Base-by-base conservation (phyloP, 2,888 invertebrate species). In the Ophonus ardosiacus region DNA sequence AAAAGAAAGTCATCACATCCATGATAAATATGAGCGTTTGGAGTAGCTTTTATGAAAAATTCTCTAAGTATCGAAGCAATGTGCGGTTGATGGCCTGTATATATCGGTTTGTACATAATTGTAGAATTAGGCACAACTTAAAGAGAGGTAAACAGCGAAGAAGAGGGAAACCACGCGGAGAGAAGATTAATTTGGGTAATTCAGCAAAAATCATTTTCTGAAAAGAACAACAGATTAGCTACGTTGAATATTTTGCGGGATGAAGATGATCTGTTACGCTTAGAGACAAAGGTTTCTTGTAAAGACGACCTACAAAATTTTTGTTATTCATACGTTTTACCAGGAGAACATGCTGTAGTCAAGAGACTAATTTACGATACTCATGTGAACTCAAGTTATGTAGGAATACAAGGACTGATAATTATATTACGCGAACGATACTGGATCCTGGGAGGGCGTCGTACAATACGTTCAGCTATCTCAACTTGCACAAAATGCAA, bases 301-400 rank as follows among this genome's bases (percentile, higher is more conserved):
- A 71, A 18, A 63, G 63, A 18, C 87, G 88, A 61, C 7, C 61
- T 15, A 81, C 84, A 57, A n/a, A 84, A 31, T 89, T 89, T 86
- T 84, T 86, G 43, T 86, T 81, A 68, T 86, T 88, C 89, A 10
- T 87, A 88, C 17, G 56, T 89, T 7, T 84, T 89, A 78, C 88
- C 88, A 21, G 65, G 68, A 0, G 43, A 83, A 6, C 88, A 89
- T 84, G 82, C 84, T 6, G 81, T 87, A 24, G 88, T 89, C 0
- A 79, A 85, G 7, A 85, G 87, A 63, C 81, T 87, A 86, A 86
- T 86, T 63, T 65, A 74, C 40, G 71, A 85, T 59, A 51, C 40
- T 8, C 86, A 85, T 84, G 79, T 40, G 38, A 43, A 40, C n/a
- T 74, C 40, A 6, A 15, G 17, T 18, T 86, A 85, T 68, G 63